Conservation (phyloP, 2,888 invertebrate species). For the Quadroppia sp. region DNA sequence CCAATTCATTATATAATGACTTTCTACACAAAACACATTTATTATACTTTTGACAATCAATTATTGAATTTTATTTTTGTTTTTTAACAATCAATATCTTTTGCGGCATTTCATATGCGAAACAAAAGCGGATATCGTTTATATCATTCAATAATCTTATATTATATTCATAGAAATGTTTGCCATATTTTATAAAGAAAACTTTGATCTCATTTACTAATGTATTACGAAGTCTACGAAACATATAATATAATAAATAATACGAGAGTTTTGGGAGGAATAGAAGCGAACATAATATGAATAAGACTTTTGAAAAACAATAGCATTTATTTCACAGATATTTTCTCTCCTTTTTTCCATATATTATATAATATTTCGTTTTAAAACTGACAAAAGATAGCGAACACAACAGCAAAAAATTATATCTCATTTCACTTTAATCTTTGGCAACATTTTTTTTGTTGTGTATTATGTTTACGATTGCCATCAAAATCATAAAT, state of each 20-base stretch:
- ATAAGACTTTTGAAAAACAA: constrained; percentile 4
- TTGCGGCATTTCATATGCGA: background rate
- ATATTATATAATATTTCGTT: background rate
- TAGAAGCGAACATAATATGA: background rate
- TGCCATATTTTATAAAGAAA: background rate
- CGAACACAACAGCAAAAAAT: background rate
- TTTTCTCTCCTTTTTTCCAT: background rate
- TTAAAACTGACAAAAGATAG: constrained; percentile 18
- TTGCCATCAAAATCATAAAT: constrained; percentile 24
- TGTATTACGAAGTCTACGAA: background rate
- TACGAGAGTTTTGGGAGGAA: background rate
- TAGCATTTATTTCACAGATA: background rate
- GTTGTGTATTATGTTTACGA: background rate
- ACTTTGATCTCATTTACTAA: constrained; percentile 25
- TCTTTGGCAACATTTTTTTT: background rate
- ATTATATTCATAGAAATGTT: constrained; percentile 1
- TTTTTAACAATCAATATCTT: background rate
- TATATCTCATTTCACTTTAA: constrained; percentile 1
- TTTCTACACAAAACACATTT: no score
- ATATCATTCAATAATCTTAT: background rate
- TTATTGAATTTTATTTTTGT: background rate
- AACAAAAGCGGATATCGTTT: no score
- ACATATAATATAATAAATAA: constrained; percentile 28
- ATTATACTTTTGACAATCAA: no score
- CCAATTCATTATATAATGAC: no score